These are phyloP conservation scores for Acrocephalus scirpaceus DNA, from an alignment of 2,797 vertebrate species.

Conservation along the genomic window DNA sequence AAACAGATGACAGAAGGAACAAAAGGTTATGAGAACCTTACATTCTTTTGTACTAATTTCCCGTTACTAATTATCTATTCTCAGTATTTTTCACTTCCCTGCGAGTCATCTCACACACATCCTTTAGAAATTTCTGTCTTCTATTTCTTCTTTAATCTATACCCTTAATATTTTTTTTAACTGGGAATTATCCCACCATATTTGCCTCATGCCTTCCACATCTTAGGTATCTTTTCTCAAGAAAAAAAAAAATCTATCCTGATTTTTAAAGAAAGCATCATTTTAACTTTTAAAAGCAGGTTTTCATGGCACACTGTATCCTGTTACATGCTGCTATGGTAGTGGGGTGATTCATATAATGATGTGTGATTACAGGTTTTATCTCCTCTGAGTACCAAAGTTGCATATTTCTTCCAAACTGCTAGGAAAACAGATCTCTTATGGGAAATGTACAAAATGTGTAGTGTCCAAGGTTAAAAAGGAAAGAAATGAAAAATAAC, in stretches of 20 bases:
- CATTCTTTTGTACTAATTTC: constrained; percentile 29
- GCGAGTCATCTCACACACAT: background rate
- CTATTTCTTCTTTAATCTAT: background rate
- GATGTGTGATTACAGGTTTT: constrained; percentile 43
- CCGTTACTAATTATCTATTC: constrained; percentile 23
- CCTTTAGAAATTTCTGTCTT: background rate
- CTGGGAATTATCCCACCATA: background rate
- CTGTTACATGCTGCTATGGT: background rate
- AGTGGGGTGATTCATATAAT: constrained; percentile 39
- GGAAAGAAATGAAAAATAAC: constrained; percentile 4
- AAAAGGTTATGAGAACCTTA: constrained; percentile 32
- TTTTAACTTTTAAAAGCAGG: background rate
- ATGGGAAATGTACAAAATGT: background rate
- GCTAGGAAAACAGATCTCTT: constrained; percentile 9
- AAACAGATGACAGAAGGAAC: background rate
- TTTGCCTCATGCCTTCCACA: background rate
- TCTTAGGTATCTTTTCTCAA: background rate
- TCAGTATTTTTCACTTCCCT: background rate
- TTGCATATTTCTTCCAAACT: constrained; percentile 29
- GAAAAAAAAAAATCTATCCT: background rate
- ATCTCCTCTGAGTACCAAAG: constrained; percentile 4
- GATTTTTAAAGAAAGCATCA: background rate
- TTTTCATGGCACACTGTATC: background rate
- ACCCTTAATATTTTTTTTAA: background rate
- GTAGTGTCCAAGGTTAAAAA: background rate